Evolutionary conservation across 2,888 invertebrate species (phyloP).

Genomic region (Clepsis dumicolana): DNA sequence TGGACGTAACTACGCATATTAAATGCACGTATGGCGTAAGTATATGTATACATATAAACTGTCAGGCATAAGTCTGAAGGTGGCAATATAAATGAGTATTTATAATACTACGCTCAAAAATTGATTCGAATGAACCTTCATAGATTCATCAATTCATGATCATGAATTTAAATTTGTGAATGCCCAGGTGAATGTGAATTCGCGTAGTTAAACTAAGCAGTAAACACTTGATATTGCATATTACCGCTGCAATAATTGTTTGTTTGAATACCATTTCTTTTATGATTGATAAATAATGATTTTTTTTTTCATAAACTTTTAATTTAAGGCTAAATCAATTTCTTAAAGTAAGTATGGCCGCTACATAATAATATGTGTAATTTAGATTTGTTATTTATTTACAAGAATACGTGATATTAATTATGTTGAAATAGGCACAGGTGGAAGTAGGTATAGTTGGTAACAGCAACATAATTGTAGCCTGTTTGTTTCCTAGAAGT

Average conservation of each 20-base stretch:
- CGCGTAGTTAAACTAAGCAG: neutral
- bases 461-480: conserved; percentile 22
- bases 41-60: conserved; percentile 1
- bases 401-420: conserved; percentile 44
- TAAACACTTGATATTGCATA: neutral
- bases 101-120: conserved; percentile 9
- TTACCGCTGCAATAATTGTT: conserved; percentile 1
- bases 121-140: neutral
- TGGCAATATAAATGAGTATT: conserved; percentile 1
- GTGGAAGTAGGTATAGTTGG: conserved; percentile 27
- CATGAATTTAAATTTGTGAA: neutral
- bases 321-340: conserved; percentile 26
- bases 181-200: neutral
- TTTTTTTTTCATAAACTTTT: conserved; percentile 17
- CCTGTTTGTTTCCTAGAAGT: conserved; percentile 17
- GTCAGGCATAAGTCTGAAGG: conserved; percentile 3
- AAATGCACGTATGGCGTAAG: neutral
- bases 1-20: neutral
- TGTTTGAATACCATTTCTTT: conserved; percentile 31
- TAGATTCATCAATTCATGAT: neutral
- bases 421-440: conserved; percentile 39
- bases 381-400: conserved; percentile 43
- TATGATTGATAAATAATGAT: conserved; percentile 22
- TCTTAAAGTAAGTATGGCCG: conserved; percentile 23
- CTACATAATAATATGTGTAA: conserved; percentile 33